phyloP scores from a whole-genome alignment of 2,888 invertebrate species.

The Cybosia mesomella region DNA sequence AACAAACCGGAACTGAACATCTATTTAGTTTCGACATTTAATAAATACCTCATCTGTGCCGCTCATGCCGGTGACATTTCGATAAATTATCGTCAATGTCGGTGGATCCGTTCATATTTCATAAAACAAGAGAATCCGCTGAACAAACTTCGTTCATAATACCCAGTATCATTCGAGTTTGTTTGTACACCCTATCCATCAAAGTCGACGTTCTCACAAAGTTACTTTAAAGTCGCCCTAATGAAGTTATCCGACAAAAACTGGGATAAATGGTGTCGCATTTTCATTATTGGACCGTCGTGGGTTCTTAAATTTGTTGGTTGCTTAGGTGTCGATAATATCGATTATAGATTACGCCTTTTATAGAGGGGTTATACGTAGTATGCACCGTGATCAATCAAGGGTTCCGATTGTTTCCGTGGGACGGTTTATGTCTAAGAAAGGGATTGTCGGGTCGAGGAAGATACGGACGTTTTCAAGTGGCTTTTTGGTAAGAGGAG shows the following conservation, averaged over 20 bases:
- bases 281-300: constrained; percentile 47
- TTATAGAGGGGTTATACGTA: constrained; percentile 37
- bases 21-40: constrained; percentile 39
- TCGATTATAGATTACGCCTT: constrained; percentile 60
- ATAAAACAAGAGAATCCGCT: constrained; percentile 76
- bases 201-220: constrained; percentile 60
- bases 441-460: constrained; percentile 23
- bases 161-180: constrained; percentile 51
- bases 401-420: constrained; percentile 49
- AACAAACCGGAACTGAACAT: constrained; percentile 39
- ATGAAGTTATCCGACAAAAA: constrained; percentile 56
- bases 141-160: constrained; percentile 61
- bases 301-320: constrained; percentile 47
- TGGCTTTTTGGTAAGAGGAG: constrained; percentile 19
- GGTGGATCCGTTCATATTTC: constrained; percentile 76
- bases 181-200: constrained; percentile 59
- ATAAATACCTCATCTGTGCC: constrained; percentile 50
- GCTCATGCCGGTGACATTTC: constrained; percentile 73
- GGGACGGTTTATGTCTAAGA: constrained; percentile 34
- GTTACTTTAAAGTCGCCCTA: constrained; percentile 52
- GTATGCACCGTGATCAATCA: constrained; percentile 51
- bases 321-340: constrained; percentile 52
- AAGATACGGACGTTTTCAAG: constrained; percentile 22
- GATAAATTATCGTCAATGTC: constrained; percentile 79
- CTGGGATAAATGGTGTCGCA: constrained; percentile 48